Base-by-base conservation (phyloP, 1,140 invertebrate species). In the Ceratina calcarata region DNA sequence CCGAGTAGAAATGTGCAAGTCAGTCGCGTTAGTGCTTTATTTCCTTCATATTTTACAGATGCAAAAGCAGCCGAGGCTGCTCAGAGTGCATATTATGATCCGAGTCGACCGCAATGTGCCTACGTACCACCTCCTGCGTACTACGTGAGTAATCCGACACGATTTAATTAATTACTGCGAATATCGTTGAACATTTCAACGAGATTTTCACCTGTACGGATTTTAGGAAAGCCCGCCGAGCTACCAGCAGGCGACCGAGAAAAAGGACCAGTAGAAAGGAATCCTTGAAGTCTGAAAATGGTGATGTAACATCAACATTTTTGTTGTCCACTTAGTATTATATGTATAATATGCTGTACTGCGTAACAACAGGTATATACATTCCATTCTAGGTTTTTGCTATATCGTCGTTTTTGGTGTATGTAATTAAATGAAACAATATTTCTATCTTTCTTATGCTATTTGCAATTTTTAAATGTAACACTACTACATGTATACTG, bases 31-130 rank as follows among this genome's bases (percentile, higher is more conserved):
- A 57, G 13, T 58, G 12, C 18, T 58, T 72, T 64, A 78, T 68
- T 57, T 51, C 12, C 70, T 64, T 70, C 60, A 57, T 70, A 27
- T 65, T 73, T 57, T 65, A 53, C 53, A 87, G 85, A 87, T 87
- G 82, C 85, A 49, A 87, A 87, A 67, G 85, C 97, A 86, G 95
- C 95, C 24, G 97, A 98, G 93, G 97, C 97, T 86, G 96, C 97
- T 62, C 96, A 95, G 90, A 97, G 95, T 92, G 97, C 96, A 72
- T 98, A 97, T 93, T 97, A 97, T 88, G 97, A 98, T 94, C 97
- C 97, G 12, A 96, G 95, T 88, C 94, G 94, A 89, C 97, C 97
- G 10, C 96, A 97, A 87, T 96, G 96, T 88, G 96, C 96, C 70
- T 98, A 97, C 87, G 96, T 98, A 82, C 97, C 97, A 85, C 96